Percentiles rank a stretch among this genome's conserved stretches.
Evolutionary conservation across 2,888 invertebrate genomes (phyloP).

Genomic region (Pherbina coryleti): DNA sequence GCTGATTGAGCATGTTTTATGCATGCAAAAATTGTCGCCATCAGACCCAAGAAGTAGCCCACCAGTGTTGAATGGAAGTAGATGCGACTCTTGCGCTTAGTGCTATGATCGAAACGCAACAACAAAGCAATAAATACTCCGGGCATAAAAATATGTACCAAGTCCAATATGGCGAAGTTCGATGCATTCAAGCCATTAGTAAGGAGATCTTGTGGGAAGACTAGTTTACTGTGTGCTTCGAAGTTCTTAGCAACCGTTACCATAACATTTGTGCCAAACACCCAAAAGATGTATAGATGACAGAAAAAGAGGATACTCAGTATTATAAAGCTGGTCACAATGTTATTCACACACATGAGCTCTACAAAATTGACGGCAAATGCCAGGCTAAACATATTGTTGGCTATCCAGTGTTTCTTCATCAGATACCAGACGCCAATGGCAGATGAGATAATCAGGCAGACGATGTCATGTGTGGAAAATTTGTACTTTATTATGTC

Average conservation of each 20-base stretch:
- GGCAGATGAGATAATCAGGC: slow-evolving; percentile 83
- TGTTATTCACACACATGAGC: slow-evolving; percentile 93
- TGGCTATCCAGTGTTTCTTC: slow-evolving; percentile 99
- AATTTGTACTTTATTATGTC: slow-evolving; percentile 91
- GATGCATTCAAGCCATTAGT: slow-evolving; percentile 90
- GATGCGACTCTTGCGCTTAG: slow-evolving; percentile 83
- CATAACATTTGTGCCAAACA: slow-evolving; percentile 99
- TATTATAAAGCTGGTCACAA: slow-evolving; percentile 93
- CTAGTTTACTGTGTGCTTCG: slow-evolving; percentile 98
- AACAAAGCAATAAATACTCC: slow-evolving; percentile 98
- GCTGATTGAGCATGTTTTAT: slow-evolving; percentile 99
- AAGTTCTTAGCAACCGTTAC: slow-evolving; percentile 99
- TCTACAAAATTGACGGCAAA: slow-evolving; percentile 99
- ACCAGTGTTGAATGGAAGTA: slow-evolving; percentile 92
- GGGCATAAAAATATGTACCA: slow-evolving; percentile 99
- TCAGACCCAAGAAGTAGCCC: slow-evolving; percentile 93
- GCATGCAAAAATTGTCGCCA: slow-evolving; percentile 97
- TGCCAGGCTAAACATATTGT: slow-evolving; percentile 97
- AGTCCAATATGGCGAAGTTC: slow-evolving; percentile 98
- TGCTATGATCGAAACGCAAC: slow-evolving; percentile 92
- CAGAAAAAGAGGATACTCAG: slow-evolving; percentile 97
- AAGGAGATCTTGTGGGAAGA: slow-evolving; percentile 97
- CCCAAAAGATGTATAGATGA: slow-evolving; percentile 99
- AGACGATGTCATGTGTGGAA: slow-evolving; percentile 92
- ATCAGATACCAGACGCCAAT: slow-evolving; percentile 95